A percentile compares a stretch with the other conserved stretches of the same genome.
Conservation (phyloP, 2,113 vertebrate species). For the Cairina moschata region DNA sequence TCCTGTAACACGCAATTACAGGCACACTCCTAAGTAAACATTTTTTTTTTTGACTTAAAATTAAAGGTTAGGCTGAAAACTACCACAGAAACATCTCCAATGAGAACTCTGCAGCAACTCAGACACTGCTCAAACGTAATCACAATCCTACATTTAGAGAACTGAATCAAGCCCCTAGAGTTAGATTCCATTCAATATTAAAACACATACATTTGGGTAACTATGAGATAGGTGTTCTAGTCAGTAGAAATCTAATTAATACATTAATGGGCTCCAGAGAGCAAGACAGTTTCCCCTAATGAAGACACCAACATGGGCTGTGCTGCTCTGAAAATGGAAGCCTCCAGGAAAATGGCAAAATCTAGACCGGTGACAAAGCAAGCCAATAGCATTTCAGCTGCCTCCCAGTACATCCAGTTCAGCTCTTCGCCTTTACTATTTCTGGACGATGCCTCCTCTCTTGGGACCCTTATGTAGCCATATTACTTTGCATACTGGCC, state of each 20-base stretch:
- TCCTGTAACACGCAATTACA: not conserved
- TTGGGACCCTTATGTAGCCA: not conserved
- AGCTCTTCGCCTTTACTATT: not conserved
- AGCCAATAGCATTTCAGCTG: not conserved
- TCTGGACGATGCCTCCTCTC: not conserved
- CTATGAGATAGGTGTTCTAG: not conserved
- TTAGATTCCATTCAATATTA: not conserved
- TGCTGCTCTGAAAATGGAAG: not conserved
- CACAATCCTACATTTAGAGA: not conserved
- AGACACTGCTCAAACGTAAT: not conserved
- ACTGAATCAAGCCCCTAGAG: not conserved
- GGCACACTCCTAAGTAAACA: not conserved
- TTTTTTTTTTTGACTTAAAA: not conserved
- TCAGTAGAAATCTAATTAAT: not conserved
- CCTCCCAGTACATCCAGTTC: not conserved
- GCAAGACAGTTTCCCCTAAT: not conserved
- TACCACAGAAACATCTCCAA: not conserved
- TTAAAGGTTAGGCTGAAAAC: not conserved
- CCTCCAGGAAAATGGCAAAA: not conserved
- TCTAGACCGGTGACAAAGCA: not conserved
- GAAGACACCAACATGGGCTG: not conserved
- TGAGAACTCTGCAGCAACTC: not conserved
- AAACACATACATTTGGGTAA: not conserved
- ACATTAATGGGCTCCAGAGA: not conserved
- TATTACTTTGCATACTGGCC: not conserved